A percentile compares a stretch with the other conserved stretches of the same genome.
Conservation (phyloP, 2,888 invertebrate genomes). For the Dicycla oo region DNA sequence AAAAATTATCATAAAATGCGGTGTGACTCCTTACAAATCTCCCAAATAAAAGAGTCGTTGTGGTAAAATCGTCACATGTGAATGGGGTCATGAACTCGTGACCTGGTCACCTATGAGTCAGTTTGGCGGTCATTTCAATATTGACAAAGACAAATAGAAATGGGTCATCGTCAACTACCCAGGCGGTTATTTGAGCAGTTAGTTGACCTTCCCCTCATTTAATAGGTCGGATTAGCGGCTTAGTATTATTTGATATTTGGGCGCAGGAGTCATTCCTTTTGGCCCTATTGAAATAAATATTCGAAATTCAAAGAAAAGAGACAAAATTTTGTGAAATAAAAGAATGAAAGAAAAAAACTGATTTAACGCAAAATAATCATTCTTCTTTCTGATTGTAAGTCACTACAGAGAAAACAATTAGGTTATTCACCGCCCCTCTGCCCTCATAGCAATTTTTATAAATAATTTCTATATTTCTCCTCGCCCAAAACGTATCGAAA, state of each 20-base stretch:
- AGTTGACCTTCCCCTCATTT: constrained; percentile 15
- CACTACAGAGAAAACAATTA: background rate
- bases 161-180: constrained; percentile 22
- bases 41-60: constrained; percentile 2
- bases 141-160: constrained; percentile 41
- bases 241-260: background rate
- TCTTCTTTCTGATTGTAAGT: background rate
- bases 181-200: constrained; percentile 10
- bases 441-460: background rate
- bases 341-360: background rate
- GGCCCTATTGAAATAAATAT: background rate
- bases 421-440: background rate
- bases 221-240: no score
- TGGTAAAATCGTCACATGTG: background rate
- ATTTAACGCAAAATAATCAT: background rate
- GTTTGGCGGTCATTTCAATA: constrained; percentile 28
- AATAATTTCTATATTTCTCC: background rate
- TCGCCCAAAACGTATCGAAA: constrained; percentile 39
- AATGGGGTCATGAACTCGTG: constrained; percentile 32
- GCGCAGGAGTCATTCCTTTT: no score
- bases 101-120: constrained; percentile 31
- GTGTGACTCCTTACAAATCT: background rate
- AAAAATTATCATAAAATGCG: background rate
- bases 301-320: background rate
- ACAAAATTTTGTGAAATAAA: background rate